These are phyloP conservation scores for Podiceps cristatus DNA, from an alignment of 2,113 vertebrate species.

Conservation along the genomic window DNA sequence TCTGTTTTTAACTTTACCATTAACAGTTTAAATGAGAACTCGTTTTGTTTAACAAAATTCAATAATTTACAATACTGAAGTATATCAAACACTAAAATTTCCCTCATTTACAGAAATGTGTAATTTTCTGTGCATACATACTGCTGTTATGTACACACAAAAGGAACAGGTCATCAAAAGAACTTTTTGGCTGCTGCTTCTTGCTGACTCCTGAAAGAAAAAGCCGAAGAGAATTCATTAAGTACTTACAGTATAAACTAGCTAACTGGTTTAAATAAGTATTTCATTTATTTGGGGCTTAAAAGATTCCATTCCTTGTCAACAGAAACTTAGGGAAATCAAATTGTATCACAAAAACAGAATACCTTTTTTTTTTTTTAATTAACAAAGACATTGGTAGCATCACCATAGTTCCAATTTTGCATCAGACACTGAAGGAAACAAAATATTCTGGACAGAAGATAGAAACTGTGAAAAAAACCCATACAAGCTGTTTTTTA, in stretches of 20 bases:
- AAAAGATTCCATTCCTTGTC: neutral
- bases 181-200: conserved; percentile 99
- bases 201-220: conserved; percentile 89
- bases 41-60: conserved; percentile 55
- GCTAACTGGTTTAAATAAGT: neutral
- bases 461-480: neutral
- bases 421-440: neutral
- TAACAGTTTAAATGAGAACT: conserved; percentile 45
- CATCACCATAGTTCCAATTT: neutral
- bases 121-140: conserved; percentile 64
- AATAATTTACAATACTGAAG: conserved; percentile 79
- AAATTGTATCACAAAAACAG: neutral
- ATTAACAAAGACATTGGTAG: neutral
- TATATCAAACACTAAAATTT: conserved; percentile 73
- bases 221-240: conserved; percentile 1
- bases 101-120: conserved; percentile 76
- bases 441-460: neutral
- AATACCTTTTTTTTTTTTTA: neutral
- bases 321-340: neutral
- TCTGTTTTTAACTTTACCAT: conserved; percentile 44
- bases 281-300: neutral
- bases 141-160: conserved; percentile 51
- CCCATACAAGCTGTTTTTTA: neutral
- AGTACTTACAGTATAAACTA: neutral
- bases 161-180: conserved; percentile 86